Evolutionary conservation across 2,888 invertebrate genomes (phyloP).

Genomic region (Athrips mouffetella): DNA sequence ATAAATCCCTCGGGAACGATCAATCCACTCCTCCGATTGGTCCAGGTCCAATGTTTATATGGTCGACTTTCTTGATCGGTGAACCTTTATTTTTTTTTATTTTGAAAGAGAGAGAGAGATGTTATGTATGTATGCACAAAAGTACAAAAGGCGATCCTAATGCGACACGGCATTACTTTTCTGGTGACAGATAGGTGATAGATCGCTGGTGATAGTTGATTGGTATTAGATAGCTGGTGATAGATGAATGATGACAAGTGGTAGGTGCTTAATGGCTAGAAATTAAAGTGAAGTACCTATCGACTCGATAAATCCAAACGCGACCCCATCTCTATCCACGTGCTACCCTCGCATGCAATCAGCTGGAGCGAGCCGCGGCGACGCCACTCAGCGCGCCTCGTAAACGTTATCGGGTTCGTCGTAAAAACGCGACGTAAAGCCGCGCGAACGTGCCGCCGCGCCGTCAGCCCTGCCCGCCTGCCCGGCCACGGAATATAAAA

Average conservation of each 20-base stretch:
- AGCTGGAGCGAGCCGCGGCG: conserved; percentile 69
- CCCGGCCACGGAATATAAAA: too few species aligned
- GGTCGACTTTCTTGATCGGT: too few species aligned
- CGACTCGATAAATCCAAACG: conserved; percentile 9
- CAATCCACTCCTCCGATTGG: too few species aligned
- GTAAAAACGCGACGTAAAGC: conserved; percentile 73
- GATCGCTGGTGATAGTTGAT: too few species aligned
- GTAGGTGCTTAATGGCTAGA: background rate
- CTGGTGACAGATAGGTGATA: too few species aligned
- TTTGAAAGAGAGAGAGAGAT: too few species aligned
- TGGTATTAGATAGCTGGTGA: background rate
- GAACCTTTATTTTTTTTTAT: too few species aligned
- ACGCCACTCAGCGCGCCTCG: conserved; percentile 73
- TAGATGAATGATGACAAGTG: background rate
- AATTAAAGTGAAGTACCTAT: background rate
- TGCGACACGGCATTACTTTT: too few species aligned
- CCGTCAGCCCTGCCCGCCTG: conserved; percentile 27
- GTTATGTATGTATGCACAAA: too few species aligned
- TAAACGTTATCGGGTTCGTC: conserved; percentile 75
- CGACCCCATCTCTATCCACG: conserved; percentile 23
- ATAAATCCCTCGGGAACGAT: too few species aligned
- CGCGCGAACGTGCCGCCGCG: conserved; percentile 50
- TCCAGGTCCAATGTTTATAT: too few species aligned
- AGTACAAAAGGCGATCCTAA: too few species aligned
- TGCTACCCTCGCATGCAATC: conserved; percentile 61